phyloP scores from a whole-genome alignment of 2,888 invertebrate species.

The Lycia hirtaria region DNA sequence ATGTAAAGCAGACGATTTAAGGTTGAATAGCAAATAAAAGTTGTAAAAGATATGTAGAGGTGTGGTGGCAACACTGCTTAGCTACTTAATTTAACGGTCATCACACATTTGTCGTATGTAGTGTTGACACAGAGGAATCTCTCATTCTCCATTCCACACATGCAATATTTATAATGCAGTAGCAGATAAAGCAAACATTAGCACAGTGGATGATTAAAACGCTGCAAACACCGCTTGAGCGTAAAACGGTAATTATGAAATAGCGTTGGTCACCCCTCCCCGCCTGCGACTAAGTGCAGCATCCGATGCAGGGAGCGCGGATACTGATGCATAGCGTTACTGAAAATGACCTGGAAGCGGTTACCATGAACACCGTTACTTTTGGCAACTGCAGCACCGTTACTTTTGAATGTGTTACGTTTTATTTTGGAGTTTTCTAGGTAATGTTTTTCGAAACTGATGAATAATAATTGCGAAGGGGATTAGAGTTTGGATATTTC shows the following conservation, averaged over 20 bases:
- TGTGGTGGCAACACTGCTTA: background rate
- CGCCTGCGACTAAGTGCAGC: conserved; percentile 44
- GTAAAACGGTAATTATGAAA: conserved; percentile 44
- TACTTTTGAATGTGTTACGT: no score
- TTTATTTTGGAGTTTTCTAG: no score
- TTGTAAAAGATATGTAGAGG: background rate
- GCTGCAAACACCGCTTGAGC: conserved; percentile 21
- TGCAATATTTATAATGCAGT: conserved; percentile 16
- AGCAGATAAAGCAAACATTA: conserved; percentile 14
- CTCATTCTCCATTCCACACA: background rate
- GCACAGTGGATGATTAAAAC: conserved; percentile 27
- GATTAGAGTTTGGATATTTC: no score
- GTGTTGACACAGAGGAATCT: background rate
- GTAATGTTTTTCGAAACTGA: no score
- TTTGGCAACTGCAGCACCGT: no score
- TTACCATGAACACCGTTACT: background rate
- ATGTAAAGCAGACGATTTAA: no score
- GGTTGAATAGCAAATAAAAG: no score
- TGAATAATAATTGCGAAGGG: no score
- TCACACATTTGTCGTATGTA: background rate
- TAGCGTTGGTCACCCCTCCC: conserved; percentile 38
- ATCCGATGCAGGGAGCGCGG: conserved; percentile 37
- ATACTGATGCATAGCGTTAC: conserved; percentile 34
- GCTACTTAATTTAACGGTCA: background rate
- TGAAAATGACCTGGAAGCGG: conserved; percentile 7